Base-by-base conservation (phyloP, 2,888 invertebrate genomes). In the Petrophora chlorosata region DNA sequence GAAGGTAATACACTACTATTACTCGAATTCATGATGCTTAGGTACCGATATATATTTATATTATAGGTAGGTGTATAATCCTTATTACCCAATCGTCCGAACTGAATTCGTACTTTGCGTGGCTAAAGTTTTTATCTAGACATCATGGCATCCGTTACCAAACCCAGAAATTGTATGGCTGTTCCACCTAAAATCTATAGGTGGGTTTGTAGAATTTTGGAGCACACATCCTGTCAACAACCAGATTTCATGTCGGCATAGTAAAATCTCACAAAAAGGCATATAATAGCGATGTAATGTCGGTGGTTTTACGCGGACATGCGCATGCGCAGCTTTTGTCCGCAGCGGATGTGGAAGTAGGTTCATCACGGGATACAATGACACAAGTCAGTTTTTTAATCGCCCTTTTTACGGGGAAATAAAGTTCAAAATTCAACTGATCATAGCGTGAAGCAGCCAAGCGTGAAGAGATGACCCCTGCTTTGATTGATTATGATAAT, bases 201-300 rank as follows among this genome's bases (percentile, higher is more conserved):
- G 32, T 41, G 43, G 14, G 8, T 34, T 38, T 49, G 35, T 47
- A 42, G 42, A 53, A 59, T 55, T 65, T 63, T 56, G 63, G 71
- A 68, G 45, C 73, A 65, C 61, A 58, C 65, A 76, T 77, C 77
- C 76, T 77, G 76, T 54, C 44, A 57, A 7, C 32, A 54, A 73
- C 72, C 73, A 74, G 70, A 74, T 76, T 76, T 67, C 58, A 59
- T 57, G 40, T 59, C 53, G 56, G 57, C 60, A 65, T 29, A 54
- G 73, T 46, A 56, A 53, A 72, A 79, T 75, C 63, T 65, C 64
- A 80, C 81, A 85, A 84, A 85, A 76, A 80, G 76, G 77, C 85
- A 86, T 87, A 82, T 86, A 87, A 84, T 80, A 79, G 79, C 72
- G 65, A 42, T 63, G 65, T 79, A 81, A 82, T 77, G 47, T 53